Conservation (phyloP, 2,797 vertebrate species). For the Fistularia commersonii region DNA sequence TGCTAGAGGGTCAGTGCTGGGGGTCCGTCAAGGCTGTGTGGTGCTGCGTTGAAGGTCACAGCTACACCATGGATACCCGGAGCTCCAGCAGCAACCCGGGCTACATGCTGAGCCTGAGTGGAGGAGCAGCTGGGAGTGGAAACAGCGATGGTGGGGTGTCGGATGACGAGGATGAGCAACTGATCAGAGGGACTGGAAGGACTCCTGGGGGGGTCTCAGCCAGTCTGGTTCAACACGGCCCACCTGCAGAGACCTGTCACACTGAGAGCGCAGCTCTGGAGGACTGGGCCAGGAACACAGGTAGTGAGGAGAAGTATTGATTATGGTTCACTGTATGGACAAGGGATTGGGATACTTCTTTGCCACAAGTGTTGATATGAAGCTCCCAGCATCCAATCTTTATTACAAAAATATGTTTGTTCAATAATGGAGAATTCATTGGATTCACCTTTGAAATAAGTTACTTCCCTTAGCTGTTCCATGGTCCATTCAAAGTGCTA, state of each 20-base stretch:
- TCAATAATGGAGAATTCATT: too few relatives aligned
- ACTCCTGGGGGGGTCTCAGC: not conserved
- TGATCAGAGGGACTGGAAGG: slow-evolving; percentile 8
- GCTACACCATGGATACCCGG: slow-evolving; percentile 82
- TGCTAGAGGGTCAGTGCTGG: slow-evolving; percentile 83
- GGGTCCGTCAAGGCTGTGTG: slow-evolving; percentile 84
- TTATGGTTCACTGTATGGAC: too few relatives aligned
- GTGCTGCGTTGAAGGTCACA: slow-evolving; percentile 85
- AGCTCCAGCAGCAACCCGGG: slow-evolving; percentile 16
- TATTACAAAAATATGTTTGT: too few relatives aligned
- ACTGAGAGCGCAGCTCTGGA: slow-evolving; percentile 41
- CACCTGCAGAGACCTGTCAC: slow-evolving; percentile 15
- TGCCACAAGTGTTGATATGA: too few relatives aligned
- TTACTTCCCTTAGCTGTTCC: too few relatives aligned
- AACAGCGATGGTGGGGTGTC: slow-evolving; percentile 14
- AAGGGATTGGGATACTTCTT: too few relatives aligned
- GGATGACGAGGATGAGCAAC: slow-evolving; percentile 25
- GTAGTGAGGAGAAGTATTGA: slow-evolving; percentile 45
- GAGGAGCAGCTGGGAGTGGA: slow-evolving; percentile 4
- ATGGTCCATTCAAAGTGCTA: too few relatives aligned
- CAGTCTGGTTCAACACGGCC: slow-evolving; percentile 20
- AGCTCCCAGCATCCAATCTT: too few relatives aligned
- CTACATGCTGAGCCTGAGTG: slow-evolving; percentile 1
- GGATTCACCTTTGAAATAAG: too few relatives aligned
- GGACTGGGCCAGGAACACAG: slow-evolving; percentile 27